Conservation (phyloP, 1,140 invertebrate genomes). For the Diachasmimorpha longicaudata region DNA sequence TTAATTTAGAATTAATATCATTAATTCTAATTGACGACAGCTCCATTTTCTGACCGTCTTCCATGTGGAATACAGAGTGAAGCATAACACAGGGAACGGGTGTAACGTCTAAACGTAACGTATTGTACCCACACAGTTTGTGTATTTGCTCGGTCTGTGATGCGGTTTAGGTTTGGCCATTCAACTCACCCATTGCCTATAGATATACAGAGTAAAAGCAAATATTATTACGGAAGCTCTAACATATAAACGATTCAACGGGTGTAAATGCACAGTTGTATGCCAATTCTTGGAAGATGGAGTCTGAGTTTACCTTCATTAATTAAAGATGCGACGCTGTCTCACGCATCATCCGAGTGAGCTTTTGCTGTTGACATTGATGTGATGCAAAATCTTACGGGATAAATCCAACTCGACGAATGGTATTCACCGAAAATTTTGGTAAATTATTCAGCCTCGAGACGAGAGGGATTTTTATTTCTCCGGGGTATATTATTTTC, state of each 20-base stretch:
- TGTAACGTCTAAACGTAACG: not conserved
- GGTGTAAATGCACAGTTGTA: not conserved
- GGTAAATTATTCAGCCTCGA: not conserved
- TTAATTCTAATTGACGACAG: not conserved
- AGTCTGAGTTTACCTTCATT: not conserved
- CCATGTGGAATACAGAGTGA: not conserved
- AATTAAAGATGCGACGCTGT: not conserved
- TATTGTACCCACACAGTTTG: not conserved
- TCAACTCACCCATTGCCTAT: not conserved
- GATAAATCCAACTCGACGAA: not conserved
- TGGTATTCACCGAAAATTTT: not conserved
- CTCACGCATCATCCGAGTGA: too few species aligned
- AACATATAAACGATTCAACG: not conserved
- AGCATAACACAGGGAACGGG: not conserved
- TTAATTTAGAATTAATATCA: too few species aligned
- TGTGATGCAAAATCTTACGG: not conserved
- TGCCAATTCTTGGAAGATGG: not conserved
- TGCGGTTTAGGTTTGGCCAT: conserved; percentile 1
- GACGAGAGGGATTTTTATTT: not conserved
- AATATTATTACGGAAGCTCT: not conserved
- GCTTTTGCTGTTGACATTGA: not conserved
- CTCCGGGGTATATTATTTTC: not conserved
- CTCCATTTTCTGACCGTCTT: not conserved
- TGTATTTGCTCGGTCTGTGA: conserved; percentile 4
- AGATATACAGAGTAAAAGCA: not conserved